Base-by-base conservation (phyloP, 2,888 invertebrate genomes). In the Clostera curtula region DNA sequence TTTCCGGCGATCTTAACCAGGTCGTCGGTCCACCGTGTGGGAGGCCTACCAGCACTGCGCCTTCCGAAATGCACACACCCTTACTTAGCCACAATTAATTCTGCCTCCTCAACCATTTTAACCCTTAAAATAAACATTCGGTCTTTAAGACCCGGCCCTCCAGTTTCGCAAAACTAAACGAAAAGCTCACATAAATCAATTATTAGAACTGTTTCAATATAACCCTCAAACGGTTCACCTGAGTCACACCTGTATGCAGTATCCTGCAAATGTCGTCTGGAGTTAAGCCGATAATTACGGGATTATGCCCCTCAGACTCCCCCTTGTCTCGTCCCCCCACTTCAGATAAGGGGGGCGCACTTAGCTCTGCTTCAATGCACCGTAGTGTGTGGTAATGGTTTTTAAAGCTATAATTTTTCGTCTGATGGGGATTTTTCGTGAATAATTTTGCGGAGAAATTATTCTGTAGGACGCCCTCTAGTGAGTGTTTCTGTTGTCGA, bases 231-330 rank as follows among this genome's bases (percentile, higher is more conserved):
- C 49, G 52, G 46, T 44, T 48, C 59, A 64, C 66, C 62, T 62
- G 61, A 48, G 27, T 31, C 49, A 45, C 54, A 3, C 15, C n/a
- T n/a, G n/a, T n/a, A 36, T 56, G 61, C 60, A 55, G 53, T 62
- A 72, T 75, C 79, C 79, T 80, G 79, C 64, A 59, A 73, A 68
- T 72, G 79, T 69, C 73, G 75, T 75, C 76, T 77, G 56, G 69
- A 71, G 77, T 68, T 82, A 80, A 82, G 80, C 77, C 68, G 82
- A 80, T 82, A 82, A 82, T 82, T 80, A 80, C 67, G 50, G 77
- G 82, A 82, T 82, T 80, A 79, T 65, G 44, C 59, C 59, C 64
- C 48, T 46, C 34, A 26, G 52, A 43, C 50, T 49, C 32, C 37
- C 38, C 58, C 58, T 56, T 53, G 57, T 52, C 49, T 54, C 52